Base-by-base conservation (phyloP, 1,140 invertebrate genomes). In the Triops longicaudatus region DNA sequence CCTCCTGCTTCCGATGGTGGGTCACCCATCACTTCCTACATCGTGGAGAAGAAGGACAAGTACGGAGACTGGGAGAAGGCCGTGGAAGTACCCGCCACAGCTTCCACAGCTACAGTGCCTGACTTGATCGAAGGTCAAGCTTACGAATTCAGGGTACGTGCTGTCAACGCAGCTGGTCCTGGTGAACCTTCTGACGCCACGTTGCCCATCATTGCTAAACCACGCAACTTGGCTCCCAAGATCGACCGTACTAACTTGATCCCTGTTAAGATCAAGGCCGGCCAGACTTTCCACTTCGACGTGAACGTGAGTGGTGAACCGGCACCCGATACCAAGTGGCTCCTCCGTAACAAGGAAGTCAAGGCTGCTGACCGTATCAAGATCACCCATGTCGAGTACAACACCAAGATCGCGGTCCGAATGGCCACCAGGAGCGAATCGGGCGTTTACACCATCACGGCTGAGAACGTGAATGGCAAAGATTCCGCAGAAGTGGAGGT, bases 31-130 rank as follows among this genome's bases (percentile, higher is more conserved):
- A 91, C 92, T 27, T 91, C 90, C 17, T 97, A 96, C 82, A 86
- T 96, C 72, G 86, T 97, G 73, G 95, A 97, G 86, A 96, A 96
- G 88, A 96, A 95, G 83, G 94, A 96, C 83, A 96, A 96, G 83
- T 95, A 92, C 82, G 94, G 94, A 26, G 91, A 94, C 81, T 98
- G 96, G 96, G 94, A 96, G 82, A 96, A 94, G 83, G 94, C 93
- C 0, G 81, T 92, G 1, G 92, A 94, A 84, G 90, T 92, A 11
- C 93, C 95, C 6, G 91, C 91, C 11, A 88, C 90, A 80, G 86
- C 90, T 81, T 93, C 91, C n/a, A 91, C 88, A 75, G 93, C 92
- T 26, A 93, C 91, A 63, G 95, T 98, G 26, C 91, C 92, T 0
- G 91, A 96, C 85, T 87, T 99, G 10, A 90, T 91, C 27, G 95